A percentile compares a stretch with the other conserved stretches of the same genome.
These are phyloP conservation scores for Pygocentrus nattereri DNA, from an alignment of 2,797 vertebrate genomes.

Conservation along the genomic window DNA sequence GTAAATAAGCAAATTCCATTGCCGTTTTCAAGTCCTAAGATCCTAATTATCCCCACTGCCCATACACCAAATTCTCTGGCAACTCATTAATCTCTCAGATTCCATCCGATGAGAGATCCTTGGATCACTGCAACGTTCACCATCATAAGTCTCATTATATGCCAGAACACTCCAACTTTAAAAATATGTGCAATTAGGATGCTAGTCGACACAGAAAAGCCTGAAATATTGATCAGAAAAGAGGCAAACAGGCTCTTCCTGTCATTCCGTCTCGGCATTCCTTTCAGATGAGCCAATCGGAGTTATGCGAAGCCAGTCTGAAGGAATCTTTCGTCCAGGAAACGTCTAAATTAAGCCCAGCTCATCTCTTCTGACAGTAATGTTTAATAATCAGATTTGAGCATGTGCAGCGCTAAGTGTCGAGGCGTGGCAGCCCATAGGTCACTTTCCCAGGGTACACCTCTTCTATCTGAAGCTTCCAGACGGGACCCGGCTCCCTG, in stretches of 20 bases:
- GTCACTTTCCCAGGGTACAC: conserved; percentile 66
- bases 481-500: conserved; percentile 57
- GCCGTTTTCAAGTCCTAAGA: too few species aligned
- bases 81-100: conserved; percentile 8
- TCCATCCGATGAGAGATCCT: background rate
- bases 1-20: too few species aligned
- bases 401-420: conserved; percentile 19
- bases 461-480: conserved; percentile 63
- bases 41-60: too few species aligned
- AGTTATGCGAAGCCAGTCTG: conserved; percentile 31
- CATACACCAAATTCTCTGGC: background rate
- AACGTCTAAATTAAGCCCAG: conserved; percentile 53
- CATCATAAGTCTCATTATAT: background rate
- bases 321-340: conserved; percentile 52
- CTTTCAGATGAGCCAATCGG: conserved; percentile 41
- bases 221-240: background rate
- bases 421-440: conserved; percentile 53
- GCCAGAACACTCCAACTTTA: background rate
- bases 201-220: background rate
- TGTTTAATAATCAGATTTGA: conserved; percentile 49
- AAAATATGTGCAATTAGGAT: background rate
- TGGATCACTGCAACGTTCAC: background rate
- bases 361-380: conserved; percentile 26
- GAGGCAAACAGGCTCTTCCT: background rate
- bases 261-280: conserved; percentile 43